phyloP scores from a whole-genome alignment of 64 coral and sea anemone genomes.

The Montipora efflorescens region DNA sequence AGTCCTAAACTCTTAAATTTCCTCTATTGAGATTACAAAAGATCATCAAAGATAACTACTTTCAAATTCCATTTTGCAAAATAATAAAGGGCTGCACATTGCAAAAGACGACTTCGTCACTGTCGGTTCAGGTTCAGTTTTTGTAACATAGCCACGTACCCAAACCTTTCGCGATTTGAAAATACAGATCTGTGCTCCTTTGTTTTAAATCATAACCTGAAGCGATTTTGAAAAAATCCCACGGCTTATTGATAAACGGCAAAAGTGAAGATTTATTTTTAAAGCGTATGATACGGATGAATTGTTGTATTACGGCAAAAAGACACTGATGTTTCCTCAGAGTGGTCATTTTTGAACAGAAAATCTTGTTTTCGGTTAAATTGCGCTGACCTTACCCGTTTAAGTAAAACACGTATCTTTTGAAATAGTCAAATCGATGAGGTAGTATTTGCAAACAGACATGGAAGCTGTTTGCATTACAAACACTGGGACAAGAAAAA shows the following conservation, averaged over 20 bases:
- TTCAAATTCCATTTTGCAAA: slow-evolving; percentile 11
- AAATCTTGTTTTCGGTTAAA: not conserved
- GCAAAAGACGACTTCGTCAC: not conserved
- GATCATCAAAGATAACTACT: not conserved
- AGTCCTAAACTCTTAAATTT: not conserved
- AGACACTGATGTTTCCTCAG: not conserved
- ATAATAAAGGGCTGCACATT: not conserved
- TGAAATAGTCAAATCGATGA: not conserved
- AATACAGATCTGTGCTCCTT: not conserved
- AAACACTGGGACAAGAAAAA: slow-evolving; percentile 6
- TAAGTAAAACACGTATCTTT: not conserved
- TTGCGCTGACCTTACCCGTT: not conserved
- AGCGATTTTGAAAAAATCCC: not conserved
- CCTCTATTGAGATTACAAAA: not conserved
- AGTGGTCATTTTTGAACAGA: not conserved
- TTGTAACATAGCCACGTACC: not conserved
- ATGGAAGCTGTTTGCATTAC: not conserved
- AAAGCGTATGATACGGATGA: not conserved
- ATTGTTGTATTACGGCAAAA: not conserved
- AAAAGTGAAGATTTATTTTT: slow-evolving; percentile 10
- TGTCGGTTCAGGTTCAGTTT: not conserved
- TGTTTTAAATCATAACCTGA: not conserved
- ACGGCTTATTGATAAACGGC: too few relatives aligned
- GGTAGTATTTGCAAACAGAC: slow-evolving; percentile 1
- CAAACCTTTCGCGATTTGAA: not conserved